Evolutionary conservation across 2,113 vertebrate genomes (phyloP), one percentile per base, ranked within the genome.

Genomic region (Cheirogaleus medius): DNA sequence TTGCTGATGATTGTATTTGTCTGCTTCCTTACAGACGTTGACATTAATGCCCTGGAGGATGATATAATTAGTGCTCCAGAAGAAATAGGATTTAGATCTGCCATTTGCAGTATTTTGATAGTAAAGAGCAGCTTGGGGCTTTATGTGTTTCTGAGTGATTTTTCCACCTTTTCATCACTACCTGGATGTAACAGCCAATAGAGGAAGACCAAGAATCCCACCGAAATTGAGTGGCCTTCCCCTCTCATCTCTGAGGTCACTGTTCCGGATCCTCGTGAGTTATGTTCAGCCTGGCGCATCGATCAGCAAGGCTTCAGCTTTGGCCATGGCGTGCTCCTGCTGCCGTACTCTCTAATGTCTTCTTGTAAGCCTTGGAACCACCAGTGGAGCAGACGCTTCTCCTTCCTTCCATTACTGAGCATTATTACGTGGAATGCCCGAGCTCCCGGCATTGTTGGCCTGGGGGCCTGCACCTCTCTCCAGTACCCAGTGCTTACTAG

Each of bases 161-260:
- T 96, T 93, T 88, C 34, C 25, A 54, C 58, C 42, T 92, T 92
- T 63, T 18, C 14, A 12, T 92, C 90, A 85, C 39, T 81, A 63
- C 49, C 44, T 92, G 73, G 58, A 63, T 68, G n/a, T 64, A 87
- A 54, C 37, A 95, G 47, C 3, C 69, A 94, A 39, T 82, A 5
- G 1, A 69, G 60, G 56, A 94, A 69, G 71, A 88, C 44, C 73
- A 69, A 92, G 29, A 13, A n/a, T 11, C 25, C 37, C 7, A n/a
- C 5, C 11, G 37, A 85, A 92, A 66, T 3, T 56, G 54, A 82
- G 37, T n/a, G 44, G 23, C 27, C 21, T 89, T 74, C 29, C 23
- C 23, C 12, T 15, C 63, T 74, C 8, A 17, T 68, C 71, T 78
- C 66, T 66, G 21, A 81, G 37, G 47, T 23, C 7, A 8, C 6